Percentiles rank a stretch among this genome's conserved stretches.
phyloP scores from a whole-genome alignment of 2,113 vertebrate species.

The Artemisiospiza belli region DNA sequence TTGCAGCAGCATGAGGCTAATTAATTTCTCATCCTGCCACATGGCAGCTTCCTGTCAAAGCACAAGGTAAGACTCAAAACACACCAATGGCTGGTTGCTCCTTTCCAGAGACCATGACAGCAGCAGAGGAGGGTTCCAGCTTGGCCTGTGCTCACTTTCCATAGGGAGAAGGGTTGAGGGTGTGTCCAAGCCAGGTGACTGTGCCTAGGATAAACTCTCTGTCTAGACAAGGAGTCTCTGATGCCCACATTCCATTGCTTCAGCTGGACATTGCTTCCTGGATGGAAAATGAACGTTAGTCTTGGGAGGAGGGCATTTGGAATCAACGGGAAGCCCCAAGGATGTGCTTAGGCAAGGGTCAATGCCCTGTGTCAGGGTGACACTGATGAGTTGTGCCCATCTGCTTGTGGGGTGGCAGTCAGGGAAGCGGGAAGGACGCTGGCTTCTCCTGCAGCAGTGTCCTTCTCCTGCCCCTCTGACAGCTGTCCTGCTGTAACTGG shows the following conservation, averaged over 20 bases:
- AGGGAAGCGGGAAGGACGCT: rapidly evolving
- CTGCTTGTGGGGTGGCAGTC: neutral
- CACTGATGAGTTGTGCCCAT: rapidly evolving
- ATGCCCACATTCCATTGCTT: neutral
- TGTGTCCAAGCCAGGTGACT: neutral
- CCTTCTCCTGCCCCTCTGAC: no score
- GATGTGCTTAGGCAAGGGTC: neutral
- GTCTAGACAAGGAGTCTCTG: neutral
- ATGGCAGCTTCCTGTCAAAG: conserved; percentile 40
- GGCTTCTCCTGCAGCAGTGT: neutral
- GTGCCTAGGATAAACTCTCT: neutral
- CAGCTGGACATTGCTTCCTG: neutral
- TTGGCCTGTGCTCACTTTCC: neutral
- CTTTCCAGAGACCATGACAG: neutral
- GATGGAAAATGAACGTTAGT: neutral
- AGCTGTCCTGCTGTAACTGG: neutral
- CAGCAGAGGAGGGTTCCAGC: neutral
- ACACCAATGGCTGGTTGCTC: neutral
- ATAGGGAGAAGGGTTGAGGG: neutral
- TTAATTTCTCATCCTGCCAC: conserved; percentile 70
- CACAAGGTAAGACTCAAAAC: conserved; percentile 4
- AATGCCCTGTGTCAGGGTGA: neutral
- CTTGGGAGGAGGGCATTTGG: neutral
- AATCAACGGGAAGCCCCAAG: neutral
- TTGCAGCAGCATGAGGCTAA: conserved; percentile 57